Evolutionary conservation across 2,797 vertebrate species (phyloP).

Genomic region (Limnodromus scolopaceus): DNA sequence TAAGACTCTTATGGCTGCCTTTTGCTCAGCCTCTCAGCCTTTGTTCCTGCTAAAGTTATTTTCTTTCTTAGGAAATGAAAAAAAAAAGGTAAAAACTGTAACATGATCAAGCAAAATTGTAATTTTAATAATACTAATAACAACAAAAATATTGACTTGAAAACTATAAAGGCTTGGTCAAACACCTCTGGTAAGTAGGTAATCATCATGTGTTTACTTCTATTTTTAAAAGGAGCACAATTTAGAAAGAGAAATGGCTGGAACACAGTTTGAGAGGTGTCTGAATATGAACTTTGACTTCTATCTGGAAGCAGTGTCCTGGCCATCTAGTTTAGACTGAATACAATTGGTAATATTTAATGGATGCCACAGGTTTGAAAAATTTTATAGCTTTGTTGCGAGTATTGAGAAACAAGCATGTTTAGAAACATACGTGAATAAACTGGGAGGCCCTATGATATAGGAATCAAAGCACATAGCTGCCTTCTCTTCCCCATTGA

Average conservation of each 20-base stretch:
- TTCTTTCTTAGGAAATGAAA: slow-evolving; percentile 43
- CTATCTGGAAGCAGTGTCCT: not conserved
- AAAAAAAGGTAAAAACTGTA: slow-evolving; percentile 1
- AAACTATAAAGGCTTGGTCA: not conserved
- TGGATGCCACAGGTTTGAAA: not conserved
- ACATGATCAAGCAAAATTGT: not conserved
- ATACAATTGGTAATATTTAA: rapidly evolving
- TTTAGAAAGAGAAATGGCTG: not conserved
- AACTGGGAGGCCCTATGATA: not conserved
- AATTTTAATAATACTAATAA: not conserved
- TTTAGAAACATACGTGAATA: not conserved
- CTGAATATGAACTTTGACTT: not conserved
- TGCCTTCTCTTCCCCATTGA: not conserved
- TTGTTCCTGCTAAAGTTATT: slow-evolving; percentile 71
- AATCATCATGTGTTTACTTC: not conserved
- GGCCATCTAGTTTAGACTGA: not conserved
- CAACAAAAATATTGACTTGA: slow-evolving; percentile 5
- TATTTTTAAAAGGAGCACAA: not conserved
- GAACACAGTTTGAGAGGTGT: not conserved
- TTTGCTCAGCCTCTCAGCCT: slow-evolving; percentile 65
- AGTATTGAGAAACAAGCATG: not conserved
- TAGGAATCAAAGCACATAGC: not conserved
- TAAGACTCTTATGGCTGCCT: slow-evolving; percentile 71
- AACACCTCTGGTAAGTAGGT: not conserved
- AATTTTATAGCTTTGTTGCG: not conserved